Percentiles rank a stretch among this genome's conserved stretches.
Evolutionary conservation across 2,888 invertebrate species (phyloP).

Genomic region (Thereva unica): DNA sequence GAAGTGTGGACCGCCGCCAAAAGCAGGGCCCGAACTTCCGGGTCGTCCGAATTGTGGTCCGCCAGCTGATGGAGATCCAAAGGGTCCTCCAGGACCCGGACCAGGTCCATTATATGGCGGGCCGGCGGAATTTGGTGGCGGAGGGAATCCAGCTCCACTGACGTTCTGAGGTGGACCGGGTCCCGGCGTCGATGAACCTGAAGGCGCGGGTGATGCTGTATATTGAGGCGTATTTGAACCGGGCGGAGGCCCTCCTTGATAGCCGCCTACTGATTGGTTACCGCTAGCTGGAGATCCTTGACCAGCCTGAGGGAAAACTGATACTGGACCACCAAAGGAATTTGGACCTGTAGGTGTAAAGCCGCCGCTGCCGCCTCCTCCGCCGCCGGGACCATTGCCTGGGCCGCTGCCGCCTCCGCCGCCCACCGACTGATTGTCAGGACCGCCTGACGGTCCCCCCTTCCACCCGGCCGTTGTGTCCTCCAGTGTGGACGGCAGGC

Average conservation of each 20-base stretch:
- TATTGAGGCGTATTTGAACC: constrained; percentile 81
- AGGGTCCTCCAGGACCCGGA: constrained; percentile 59
- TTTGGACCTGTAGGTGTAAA: constrained; percentile 62
- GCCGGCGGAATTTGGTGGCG: constrained; percentile 60
- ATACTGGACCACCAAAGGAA: constrained; percentile 60
- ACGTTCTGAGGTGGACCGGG: constrained; percentile 68
- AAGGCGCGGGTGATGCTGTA: constrained; percentile 84
- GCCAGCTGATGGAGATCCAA: constrained; percentile 70
- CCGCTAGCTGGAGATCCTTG: constrained; percentile 77
- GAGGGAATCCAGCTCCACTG: constrained; percentile 61
- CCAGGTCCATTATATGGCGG: constrained; percentile 73
- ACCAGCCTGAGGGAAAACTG: constrained; percentile 71
- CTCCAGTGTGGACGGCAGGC: constrained; percentile 74
- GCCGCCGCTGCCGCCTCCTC: constrained; percentile 65
- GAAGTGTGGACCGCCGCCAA: constrained; percentile 59
- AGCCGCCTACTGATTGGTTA: constrained; percentile 61
- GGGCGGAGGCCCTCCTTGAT: constrained; percentile 73
- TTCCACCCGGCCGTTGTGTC: constrained; percentile 79
- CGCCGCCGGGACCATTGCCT: constrained; percentile 65
- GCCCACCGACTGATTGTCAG: constrained; percentile 61
- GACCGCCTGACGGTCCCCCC: constrained; percentile 73
- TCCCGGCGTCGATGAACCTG: constrained; percentile 80
- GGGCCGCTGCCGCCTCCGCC: constrained; percentile 73
- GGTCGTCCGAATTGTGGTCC: constrained; percentile 68
- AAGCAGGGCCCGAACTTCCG: constrained; percentile 72